These are phyloP conservation scores for Catocala fraxini DNA, from an alignment of 2,888 invertebrate species.

Conservation along the genomic window DNA sequence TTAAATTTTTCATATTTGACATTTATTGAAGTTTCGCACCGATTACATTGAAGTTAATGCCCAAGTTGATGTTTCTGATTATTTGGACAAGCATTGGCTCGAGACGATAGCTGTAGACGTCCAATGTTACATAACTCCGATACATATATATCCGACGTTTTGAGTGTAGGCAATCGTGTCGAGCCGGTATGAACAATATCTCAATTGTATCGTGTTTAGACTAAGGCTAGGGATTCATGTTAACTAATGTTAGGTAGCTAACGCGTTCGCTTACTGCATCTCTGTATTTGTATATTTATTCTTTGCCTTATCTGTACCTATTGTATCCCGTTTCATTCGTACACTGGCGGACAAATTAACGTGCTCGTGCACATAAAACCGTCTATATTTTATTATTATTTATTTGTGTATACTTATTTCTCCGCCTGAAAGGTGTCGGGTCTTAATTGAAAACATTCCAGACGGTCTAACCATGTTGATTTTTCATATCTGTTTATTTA, in stretches of 20 bases:
- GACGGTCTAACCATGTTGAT: constrained; percentile 84
- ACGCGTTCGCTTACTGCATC: constrained; percentile 79
- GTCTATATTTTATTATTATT: constrained; percentile 59
- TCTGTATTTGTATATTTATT: constrained; percentile 64
- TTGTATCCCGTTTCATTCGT: constrained; percentile 47
- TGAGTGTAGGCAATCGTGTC: constrained; percentile 30
- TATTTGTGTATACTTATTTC: constrained; percentile 66
- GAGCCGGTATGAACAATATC: constrained; percentile 30
- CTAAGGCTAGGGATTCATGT: constrained; percentile 84
- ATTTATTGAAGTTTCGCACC: constrained; percentile 67
- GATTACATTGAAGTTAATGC: constrained; percentile 60
- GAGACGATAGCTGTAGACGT: constrained; percentile 36
- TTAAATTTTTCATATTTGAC: constrained; percentile 55
- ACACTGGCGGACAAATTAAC: constrained; percentile 33
- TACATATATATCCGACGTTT: constrained; percentile 5
- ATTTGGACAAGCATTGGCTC: constrained; percentile 41
- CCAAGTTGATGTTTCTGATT: constrained; percentile 66
- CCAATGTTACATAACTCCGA: constrained; percentile 19
- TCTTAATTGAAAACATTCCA: constrained; percentile 84
- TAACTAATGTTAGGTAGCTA: constrained; percentile 84
- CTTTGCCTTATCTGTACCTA: constrained; percentile 58
- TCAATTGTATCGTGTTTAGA: constrained; percentile 75
- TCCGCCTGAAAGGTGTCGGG: constrained; percentile 86
- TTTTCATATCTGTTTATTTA: constrained; percentile 63
- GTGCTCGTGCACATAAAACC: constrained; percentile 20